These are phyloP conservation scores for Sebastiscus albofasciatus DNA, from an alignment of 2,797 vertebrate genomes.

Conservation along the genomic window DNA sequence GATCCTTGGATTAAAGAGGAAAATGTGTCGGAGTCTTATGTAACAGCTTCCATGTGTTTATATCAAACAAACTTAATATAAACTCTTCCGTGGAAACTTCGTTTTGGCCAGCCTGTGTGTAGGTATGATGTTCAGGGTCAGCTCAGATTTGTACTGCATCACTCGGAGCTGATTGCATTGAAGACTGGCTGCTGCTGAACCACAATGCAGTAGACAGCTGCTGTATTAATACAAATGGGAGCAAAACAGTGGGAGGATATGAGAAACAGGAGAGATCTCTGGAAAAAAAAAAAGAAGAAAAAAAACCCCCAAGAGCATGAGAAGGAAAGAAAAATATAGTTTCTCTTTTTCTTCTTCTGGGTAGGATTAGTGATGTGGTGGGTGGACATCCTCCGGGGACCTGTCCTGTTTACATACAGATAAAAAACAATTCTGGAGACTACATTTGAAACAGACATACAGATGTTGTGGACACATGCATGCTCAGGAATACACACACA, in stretches of 20 bases:
- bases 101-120: neutral
- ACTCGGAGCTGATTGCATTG: slow-evolving; percentile 18
- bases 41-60: neutral
- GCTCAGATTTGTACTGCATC: slow-evolving; percentile 20
- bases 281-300: neutral
- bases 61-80: neutral
- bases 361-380: slow-evolving; percentile 28
- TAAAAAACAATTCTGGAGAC: slow-evolving; percentile 29
- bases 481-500: neutral
- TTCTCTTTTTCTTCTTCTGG: slow-evolving; percentile 6
- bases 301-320: neutral
- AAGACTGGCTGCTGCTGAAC: slow-evolving; percentile 12
- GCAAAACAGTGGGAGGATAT: slow-evolving; percentile 30
- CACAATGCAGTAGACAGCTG: slow-evolving; percentile 7
- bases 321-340: slow-evolving; percentile 14
- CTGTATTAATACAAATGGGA: slow-evolving; percentile 36
- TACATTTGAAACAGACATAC: neutral
- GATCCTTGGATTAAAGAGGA: neutral
- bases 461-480: neutral
- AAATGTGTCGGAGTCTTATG: neutral
- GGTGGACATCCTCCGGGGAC: slow-evolving; percentile 35
- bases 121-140: slow-evolving; percentile 22
- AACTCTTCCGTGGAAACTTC: neutral
- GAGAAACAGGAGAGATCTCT: slow-evolving; percentile 21
- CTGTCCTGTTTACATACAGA: slow-evolving; percentile 58